Percentiles rank a stretch among this genome's conserved stretches.
phyloP scores from a whole-genome alignment of 2,113 vertebrate genomes.

The Malurus melanocephalus region DNA sequence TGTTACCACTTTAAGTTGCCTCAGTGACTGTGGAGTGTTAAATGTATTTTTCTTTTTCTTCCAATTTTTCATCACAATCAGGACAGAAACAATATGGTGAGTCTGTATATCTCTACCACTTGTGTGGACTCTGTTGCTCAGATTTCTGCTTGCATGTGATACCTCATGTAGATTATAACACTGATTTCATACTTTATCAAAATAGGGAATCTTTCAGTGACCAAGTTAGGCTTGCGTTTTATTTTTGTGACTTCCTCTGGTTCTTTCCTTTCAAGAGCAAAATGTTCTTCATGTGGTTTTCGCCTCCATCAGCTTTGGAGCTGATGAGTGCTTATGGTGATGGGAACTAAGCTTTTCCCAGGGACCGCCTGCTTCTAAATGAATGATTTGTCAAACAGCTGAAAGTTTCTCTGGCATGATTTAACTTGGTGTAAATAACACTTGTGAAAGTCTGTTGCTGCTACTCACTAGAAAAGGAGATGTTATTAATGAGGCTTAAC shows the following conservation, averaged over 20 bases:
- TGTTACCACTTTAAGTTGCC: not conserved
- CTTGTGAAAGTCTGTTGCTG: not conserved
- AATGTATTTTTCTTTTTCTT: slow-evolving; percentile 73
- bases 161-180: not conserved
- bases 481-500: not conserved
- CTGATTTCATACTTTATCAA: not conserved
- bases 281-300: not conserved
- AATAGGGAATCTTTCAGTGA: slow-evolving; percentile 20
- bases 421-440: slow-evolving; percentile 34
- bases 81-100: slow-evolving; percentile 98
- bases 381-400: not conserved
- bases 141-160: slow-evolving; percentile 55
- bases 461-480: not conserved
- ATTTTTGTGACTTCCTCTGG: not conserved
- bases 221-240: not conserved
- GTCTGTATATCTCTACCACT: slow-evolving; percentile 66
- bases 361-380: not conserved
- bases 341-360: not conserved
- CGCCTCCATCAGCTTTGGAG: not conserved
- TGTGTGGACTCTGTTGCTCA: slow-evolving; percentile 42
- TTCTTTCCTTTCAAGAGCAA: not conserved
- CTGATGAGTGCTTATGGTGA: not conserved
- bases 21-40: slow-evolving; percentile 58
- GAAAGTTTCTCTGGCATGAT: slow-evolving; percentile 35
- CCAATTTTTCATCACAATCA: slow-evolving; percentile 84